Evolutionary conservation across 2,888 invertebrate genomes (phyloP).

Genomic region (Chironomus riparius): DNA sequence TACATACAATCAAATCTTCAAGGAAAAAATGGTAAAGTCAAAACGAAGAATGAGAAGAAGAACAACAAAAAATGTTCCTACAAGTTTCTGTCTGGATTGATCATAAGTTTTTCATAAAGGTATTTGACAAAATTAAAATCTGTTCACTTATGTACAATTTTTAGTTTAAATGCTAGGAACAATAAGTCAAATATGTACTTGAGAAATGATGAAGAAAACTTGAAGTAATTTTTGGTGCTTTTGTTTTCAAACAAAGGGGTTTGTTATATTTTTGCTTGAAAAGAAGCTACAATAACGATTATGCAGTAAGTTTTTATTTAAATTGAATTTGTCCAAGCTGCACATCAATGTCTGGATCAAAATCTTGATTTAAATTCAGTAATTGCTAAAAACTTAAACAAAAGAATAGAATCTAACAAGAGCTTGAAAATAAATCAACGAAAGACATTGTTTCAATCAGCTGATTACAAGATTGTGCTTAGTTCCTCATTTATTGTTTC

Average conservation of each 20-base stretch:
- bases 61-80: background rate
- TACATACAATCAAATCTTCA: too few relatives aligned
- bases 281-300: background rate
- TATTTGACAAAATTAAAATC: background rate
- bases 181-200: background rate
- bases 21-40: background rate
- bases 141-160: too few relatives aligned
- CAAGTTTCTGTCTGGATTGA: conserved; percentile 12
- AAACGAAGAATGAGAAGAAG: background rate
- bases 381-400: background rate
- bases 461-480: conserved; percentile 18
- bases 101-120: background rate
- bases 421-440: background rate
- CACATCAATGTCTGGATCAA: background rate
- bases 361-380: too few relatives aligned
- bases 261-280: background rate
- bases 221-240: background rate
- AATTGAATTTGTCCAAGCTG: background rate
- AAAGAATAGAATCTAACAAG: too few relatives aligned
- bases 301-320: too few relatives aligned
- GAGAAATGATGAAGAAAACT: background rate
- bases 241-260: too few relatives aligned
- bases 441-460: conserved; percentile 22
- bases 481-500: background rate
- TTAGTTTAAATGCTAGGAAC: background rate